These are phyloP conservation scores for Echeneis naucrates DNA, from an alignment of 2,797 vertebrate species.

Conservation along the genomic window DNA sequence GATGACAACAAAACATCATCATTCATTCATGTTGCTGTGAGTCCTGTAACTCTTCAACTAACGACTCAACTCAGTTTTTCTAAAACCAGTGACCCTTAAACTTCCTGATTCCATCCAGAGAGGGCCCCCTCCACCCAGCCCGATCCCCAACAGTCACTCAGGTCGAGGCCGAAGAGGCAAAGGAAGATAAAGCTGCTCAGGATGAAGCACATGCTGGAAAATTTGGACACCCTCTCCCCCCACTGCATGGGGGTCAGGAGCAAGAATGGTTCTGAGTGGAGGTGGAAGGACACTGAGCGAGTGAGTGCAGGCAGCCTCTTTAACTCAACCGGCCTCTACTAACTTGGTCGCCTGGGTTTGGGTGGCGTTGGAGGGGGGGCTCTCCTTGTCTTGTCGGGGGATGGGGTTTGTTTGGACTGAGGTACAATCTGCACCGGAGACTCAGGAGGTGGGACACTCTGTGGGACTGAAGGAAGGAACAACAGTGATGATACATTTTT, in stretches of 20 bases:
- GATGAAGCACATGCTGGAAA: constrained; percentile 82
- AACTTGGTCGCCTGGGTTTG: constrained; percentile 91
- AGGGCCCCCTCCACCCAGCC: constrained; percentile 12
- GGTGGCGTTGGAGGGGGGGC: constrained; percentile 86
- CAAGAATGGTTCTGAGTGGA: constrained; percentile 42
- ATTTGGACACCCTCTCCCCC: constrained; percentile 48
- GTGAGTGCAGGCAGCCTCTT: constrained; percentile 74
- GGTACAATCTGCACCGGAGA: constrained; percentile 86
- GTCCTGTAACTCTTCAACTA: no score
- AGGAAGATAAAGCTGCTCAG: constrained; percentile 53
- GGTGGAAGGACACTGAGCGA: constrained; percentile 60
- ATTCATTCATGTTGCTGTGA: neutral
- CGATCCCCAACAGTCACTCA: constrained; percentile 55
- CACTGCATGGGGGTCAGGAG: constrained; percentile 22
- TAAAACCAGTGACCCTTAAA: no score
- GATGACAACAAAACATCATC: neutral
- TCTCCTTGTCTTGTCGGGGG: constrained; percentile 86
- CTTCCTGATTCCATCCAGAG: constrained; percentile 9
- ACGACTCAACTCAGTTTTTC: no score
- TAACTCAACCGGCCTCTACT: constrained; percentile 79
- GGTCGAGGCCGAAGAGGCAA: constrained; percentile 40
- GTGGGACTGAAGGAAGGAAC: constrained; percentile 80
- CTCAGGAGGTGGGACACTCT: constrained; percentile 70
- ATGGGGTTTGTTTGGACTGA: constrained; percentile 83
- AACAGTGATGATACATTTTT: constrained; percentile 71